A percentile compares a stretch with the other conserved stretches of the same genome.
Conservation (phyloP, 64 coral and sea anemone species). For the Porites lutea region DNA sequence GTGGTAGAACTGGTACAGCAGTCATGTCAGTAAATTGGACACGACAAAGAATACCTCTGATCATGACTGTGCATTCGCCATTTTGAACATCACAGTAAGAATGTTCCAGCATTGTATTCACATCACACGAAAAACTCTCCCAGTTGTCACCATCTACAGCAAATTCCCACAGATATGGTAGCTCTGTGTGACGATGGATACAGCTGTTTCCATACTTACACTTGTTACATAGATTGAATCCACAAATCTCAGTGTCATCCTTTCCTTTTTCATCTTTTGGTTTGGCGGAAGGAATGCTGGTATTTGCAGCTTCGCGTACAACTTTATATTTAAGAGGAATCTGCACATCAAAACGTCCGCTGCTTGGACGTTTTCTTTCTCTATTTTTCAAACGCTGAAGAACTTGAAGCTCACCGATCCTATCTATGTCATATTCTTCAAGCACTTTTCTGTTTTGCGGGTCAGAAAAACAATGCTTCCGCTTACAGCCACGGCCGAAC, state of each 20-base stretch:
- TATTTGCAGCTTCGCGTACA: not conserved
- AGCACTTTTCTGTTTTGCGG: conserved; percentile 71
- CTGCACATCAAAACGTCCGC: conserved; percentile 65
- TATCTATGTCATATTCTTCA: conserved; percentile 31
- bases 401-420: conserved; percentile 17
- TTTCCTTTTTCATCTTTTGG: not conserved
- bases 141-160: conserved; percentile 26
- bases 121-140: conserved; percentile 55
- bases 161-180: conserved; percentile 56
- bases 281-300: not conserved
- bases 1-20: conserved; percentile 19
- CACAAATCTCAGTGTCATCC: conserved; percentile 73
- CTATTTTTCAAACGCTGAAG: conserved; percentile 36
- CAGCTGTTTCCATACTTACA: no score
- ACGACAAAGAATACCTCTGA: not conserved
- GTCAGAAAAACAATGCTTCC: conserved; percentile 68
- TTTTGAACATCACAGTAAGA: conserved; percentile 51
- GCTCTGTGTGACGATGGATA: no score
- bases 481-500: conserved; percentile 40
- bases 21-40: conserved; percentile 61
- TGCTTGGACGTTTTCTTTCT: conserved; percentile 41
- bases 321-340: not conserved
- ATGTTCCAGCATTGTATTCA: conserved; percentile 68
- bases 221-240: no score
- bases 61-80: not conserved